Conservation (phyloP, 1,140 invertebrate species). For the Procambarus virginalis region DNA sequence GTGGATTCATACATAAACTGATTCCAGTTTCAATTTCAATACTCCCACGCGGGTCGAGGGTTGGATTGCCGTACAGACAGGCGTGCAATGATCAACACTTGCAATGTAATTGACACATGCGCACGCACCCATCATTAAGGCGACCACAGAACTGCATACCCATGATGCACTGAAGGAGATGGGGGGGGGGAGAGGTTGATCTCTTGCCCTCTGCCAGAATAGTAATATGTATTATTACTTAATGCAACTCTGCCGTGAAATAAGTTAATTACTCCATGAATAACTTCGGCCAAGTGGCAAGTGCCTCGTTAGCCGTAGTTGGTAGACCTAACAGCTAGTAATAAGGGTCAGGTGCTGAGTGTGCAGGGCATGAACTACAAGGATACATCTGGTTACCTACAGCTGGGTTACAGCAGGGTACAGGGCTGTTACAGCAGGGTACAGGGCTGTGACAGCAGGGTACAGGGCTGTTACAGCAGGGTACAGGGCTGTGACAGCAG, state of each 20-base stretch:
- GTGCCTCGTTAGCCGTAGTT: constrained; percentile 25
- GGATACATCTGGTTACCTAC: no score
- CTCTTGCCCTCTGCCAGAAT: neutral
- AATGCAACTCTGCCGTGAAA: constrained; percentile 10
- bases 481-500: no score
- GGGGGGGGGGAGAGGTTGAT: neutral
- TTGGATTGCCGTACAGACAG: neutral
- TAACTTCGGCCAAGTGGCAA: constrained; percentile 12
- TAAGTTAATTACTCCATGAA: neutral
- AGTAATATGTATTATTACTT: constrained; percentile 15
- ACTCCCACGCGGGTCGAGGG: no score
- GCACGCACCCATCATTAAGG: constrained; percentile 32
- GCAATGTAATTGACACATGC: constrained; percentile 24
- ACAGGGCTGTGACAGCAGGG: no score
- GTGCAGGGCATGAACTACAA: no score
- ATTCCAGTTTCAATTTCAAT: no score
- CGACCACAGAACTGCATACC: constrained; percentile 8
- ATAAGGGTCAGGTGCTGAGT: constrained; percentile 9
- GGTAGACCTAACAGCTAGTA: constrained; percentile 13
- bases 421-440: no score
- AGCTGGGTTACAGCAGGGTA: no score
- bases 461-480: no score
- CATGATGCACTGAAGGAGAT: neutral
- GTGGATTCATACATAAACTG: no score
- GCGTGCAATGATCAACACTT: constrained; percentile 6